phyloP scores from a whole-genome alignment of 2,113 vertebrate species.

The Lepus americanus region DNA sequence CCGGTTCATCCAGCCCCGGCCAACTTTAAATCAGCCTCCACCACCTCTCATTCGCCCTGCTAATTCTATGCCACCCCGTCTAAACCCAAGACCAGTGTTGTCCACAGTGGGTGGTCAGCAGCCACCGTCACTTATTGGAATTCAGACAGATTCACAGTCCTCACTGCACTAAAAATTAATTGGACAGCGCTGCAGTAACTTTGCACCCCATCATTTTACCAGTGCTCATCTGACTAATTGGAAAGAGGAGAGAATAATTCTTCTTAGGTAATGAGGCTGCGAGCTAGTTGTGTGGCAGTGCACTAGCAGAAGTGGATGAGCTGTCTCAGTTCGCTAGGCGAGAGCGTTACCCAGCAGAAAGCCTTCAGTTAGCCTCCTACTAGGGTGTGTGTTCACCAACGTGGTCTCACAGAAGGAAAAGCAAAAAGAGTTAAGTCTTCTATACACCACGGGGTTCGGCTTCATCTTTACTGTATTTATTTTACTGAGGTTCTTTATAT shows the following conservation, averaged over 20 bases:
- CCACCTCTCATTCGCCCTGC: slow-evolving; percentile 97
- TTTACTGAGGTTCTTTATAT: slow-evolving; percentile 89
- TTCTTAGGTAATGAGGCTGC: slow-evolving; percentile 81
- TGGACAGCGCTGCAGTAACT: slow-evolving; percentile 79
- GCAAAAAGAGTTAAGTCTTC: slow-evolving; percentile 76
- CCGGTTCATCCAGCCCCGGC: slow-evolving; percentile 95
- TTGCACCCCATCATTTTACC: slow-evolving; percentile 65
- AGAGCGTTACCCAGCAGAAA: slow-evolving; percentile 79
- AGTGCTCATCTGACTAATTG: slow-evolving; percentile 62
- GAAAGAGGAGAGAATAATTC: slow-evolving; percentile 38
- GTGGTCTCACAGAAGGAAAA: slow-evolving; percentile 83
- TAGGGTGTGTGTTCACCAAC: slow-evolving; percentile 78
- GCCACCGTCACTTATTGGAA: slow-evolving; percentile 91
- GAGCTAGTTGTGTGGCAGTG: slow-evolving; percentile 63
- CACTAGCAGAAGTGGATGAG: slow-evolving; percentile 69
- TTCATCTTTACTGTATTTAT: slow-evolving; percentile 91
- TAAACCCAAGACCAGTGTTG: slow-evolving; percentile 94
- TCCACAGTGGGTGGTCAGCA: slow-evolving; percentile 88
- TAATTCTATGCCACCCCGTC: slow-evolving; percentile 95
- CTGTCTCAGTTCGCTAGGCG: slow-evolving; percentile 84
- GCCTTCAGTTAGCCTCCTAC: slow-evolving; percentile 81
- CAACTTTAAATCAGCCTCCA: slow-evolving; percentile 94
- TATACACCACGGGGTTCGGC: slow-evolving; percentile 84
- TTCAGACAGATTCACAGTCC: slow-evolving; percentile 93
- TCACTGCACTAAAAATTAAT: slow-evolving; percentile 90